Conservation (phyloP, 1,140 invertebrate genomes). For the Bradysia coprophila region DNA sequence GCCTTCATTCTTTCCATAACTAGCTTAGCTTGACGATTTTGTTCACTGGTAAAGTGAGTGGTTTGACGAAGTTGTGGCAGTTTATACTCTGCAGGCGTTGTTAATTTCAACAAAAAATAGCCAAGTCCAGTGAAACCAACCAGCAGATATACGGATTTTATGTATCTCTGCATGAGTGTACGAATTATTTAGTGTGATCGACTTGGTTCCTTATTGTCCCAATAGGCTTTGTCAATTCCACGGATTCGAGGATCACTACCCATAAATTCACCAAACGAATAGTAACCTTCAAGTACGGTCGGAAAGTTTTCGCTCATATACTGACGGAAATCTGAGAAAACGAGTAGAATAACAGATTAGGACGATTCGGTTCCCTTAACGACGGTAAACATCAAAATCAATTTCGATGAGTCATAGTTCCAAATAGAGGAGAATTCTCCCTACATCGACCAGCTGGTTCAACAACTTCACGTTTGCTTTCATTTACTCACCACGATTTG, state of each 20-base stretch:
- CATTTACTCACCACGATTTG: conserved; percentile 34
- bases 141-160: neutral
- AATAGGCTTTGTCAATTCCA: too few relatives aligned
- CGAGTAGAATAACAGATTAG: conserved; percentile 2
- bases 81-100: neutral
- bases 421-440: too few relatives aligned
- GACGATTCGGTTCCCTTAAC: too few relatives aligned
- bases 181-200: neutral
- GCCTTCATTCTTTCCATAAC: neutral
- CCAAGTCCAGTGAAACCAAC: neutral
- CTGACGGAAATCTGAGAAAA: conserved; percentile 31
- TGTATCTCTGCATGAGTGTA: neutral
- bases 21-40: neutral
- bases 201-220: neutral
- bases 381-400: too few relatives aligned
- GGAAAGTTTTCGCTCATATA: conserved; percentile 38
- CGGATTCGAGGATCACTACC: conserved; percentile 21
- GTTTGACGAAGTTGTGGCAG: neutral
- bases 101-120: neutral
- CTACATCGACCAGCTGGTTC: conserved; percentile 1
- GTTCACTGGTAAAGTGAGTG: neutral
- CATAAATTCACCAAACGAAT: conserved; percentile 33
- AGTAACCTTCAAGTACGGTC: conserved; percentile 35
- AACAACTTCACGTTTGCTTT: too few relatives aligned
- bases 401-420: too few relatives aligned